Percentiles rank a stretch among this genome's conserved stretches.
These are phyloP conservation scores for Sycophaga agraensis DNA, from an alignment of 1,140 invertebrate species.

Conservation along the genomic window DNA sequence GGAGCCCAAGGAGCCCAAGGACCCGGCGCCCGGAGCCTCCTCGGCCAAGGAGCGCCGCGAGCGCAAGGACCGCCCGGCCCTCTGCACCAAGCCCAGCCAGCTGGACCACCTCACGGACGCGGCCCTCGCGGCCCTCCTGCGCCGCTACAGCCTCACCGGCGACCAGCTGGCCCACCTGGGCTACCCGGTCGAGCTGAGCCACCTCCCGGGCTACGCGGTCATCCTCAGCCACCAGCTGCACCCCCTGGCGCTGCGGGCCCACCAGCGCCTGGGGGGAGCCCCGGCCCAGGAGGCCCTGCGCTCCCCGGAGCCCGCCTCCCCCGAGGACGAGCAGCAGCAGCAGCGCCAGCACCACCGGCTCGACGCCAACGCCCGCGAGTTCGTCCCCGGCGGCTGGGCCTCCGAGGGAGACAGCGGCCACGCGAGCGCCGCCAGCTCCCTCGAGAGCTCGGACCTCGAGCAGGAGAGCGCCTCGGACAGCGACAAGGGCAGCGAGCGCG, in stretches of 20 bases:
- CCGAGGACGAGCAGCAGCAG: too few relatives aligned
- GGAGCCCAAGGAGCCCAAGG: background rate
- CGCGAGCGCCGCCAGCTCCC: conserved; percentile 25
- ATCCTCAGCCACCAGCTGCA: conserved; percentile 46
- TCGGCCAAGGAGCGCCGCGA: too few relatives aligned
- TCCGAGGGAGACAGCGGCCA: background rate
- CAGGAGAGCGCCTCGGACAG: conserved; percentile 55
- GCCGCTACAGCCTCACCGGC: conserved; percentile 64
- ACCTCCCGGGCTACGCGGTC: conserved; percentile 63
- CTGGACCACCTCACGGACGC: conserved; percentile 36
- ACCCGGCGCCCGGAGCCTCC: too few relatives aligned
- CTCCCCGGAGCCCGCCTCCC: too few relatives aligned
- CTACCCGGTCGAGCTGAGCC: conserved; percentile 67
- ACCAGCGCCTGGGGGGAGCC: too few relatives aligned
- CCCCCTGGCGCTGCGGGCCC: background rate
- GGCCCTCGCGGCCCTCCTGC: conserved; percentile 54
- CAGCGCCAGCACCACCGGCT: conserved; percentile 31
- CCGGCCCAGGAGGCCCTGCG: too few relatives aligned
- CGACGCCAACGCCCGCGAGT: conserved; percentile 68
- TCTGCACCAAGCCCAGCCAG: background rate
- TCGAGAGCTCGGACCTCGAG: conserved; percentile 33
- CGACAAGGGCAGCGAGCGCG: conserved; percentile 35
- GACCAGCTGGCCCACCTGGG: conserved; percentile 70
- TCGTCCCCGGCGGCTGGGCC: conserved; percentile 61
- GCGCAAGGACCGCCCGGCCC: conserved; percentile 26